A percentile compares a stretch with the other conserved stretches of the same genome.
Conservation (phyloP, 1,140 invertebrate genomes). For the Olivierus martensii region DNA sequence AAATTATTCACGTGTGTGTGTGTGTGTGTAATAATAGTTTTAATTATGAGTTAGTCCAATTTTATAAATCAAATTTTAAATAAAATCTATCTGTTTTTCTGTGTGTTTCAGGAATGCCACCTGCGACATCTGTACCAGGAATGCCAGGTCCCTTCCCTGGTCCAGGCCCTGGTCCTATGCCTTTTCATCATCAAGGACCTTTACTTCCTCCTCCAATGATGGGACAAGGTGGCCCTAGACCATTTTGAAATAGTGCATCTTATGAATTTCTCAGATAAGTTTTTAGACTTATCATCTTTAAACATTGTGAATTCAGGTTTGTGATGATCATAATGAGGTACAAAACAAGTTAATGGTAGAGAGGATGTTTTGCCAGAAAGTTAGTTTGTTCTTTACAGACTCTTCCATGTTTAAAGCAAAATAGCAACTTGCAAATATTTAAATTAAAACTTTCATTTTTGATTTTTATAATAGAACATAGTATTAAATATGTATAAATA, state of each 20-base stretch:
- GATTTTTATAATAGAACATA: too few relatives aligned
- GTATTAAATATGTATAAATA: too few relatives aligned
- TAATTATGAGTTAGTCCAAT: not conserved
- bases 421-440: not conserved
- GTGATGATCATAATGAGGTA: not conserved
- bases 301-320: not conserved
- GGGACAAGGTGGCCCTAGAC: constrained; percentile 3
- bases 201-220: constrained; percentile 8
- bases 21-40: not conserved
- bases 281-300: not conserved
- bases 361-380: not conserved
- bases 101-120: constrained; percentile 5
- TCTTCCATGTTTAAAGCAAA: not conserved
- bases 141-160: not conserved
- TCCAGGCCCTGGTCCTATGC: not conserved
- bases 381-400: not conserved
- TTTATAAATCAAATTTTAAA: not conserved
- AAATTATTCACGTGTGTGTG: not conserved
- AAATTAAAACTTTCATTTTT: too few relatives aligned
- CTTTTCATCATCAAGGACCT: not conserved
- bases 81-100: too few relatives aligned
- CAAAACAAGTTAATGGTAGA: not conserved
- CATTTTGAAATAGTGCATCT: not conserved
- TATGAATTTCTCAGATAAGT: constrained; percentile 3
- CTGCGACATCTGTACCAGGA: not conserved